These are phyloP conservation scores for Watsonalla binaria DNA, from an alignment of 2,888 invertebrate genomes.

Conservation along the genomic window DNA sequence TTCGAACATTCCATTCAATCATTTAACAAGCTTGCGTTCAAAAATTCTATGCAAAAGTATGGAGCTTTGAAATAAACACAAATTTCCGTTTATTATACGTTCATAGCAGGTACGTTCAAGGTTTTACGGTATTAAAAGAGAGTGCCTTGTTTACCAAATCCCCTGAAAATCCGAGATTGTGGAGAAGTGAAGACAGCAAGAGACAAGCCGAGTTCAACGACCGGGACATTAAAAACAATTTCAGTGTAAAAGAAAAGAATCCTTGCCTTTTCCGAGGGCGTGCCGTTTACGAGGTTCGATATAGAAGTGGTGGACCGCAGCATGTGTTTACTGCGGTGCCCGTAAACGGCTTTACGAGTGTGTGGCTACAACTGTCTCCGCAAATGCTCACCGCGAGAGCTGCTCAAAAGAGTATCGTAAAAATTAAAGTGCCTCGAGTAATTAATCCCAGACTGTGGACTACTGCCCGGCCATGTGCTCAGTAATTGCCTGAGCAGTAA, in stretches of 20 bases:
- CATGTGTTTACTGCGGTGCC: constrained; percentile 49
- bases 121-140: too few relatives aligned
- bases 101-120: too few relatives aligned
- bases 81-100: too few relatives aligned
- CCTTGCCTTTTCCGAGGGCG: constrained; percentile 17
- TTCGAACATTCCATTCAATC: too few relatives aligned
- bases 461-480: background rate
- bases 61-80: too few relatives aligned
- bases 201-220: background rate
- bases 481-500: too few relatives aligned
- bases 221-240: background rate
- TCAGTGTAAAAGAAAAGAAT: constrained; percentile 6
- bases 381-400: constrained; percentile 32
- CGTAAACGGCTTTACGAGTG: constrained; percentile 48
- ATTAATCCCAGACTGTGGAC: constrained; percentile 38
- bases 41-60: too few relatives aligned
- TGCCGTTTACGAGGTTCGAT: constrained; percentile 54
- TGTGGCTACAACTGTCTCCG: constrained; percentile 43
- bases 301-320: constrained; percentile 39
- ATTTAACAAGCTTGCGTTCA: too few relatives aligned
- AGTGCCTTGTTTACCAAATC: background rate
- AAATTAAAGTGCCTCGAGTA: constrained; percentile 49
- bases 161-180: background rate
- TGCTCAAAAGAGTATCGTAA: constrained; percentile 48
- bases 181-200: background rate